Evolutionary conservation across 1,140 invertebrate genomes (phyloP), one percentile per base, ranked within the genome.

Genomic region (Reticulitermes speratus): DNA sequence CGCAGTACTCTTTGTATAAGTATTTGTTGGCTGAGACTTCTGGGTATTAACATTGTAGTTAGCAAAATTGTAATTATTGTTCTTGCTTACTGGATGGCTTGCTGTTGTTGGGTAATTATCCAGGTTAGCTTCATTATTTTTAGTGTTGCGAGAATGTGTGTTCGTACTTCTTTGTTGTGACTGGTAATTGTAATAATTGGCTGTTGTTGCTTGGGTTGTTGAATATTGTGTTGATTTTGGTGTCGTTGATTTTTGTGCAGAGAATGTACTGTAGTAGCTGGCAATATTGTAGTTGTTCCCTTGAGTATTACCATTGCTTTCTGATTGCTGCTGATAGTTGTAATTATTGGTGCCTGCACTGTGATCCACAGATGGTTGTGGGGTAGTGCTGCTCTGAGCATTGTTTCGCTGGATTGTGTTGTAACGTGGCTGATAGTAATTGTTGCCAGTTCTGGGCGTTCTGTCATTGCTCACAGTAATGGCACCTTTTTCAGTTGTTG

Each of bases 391-490:
- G 85, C 45, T 38, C 16, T 44, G 25, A 25, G 85, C 75, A 84
- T 89, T 88, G 30, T 87, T 87, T 84, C 89, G 89, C 65, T 89
- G 88, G 48, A 89, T 88, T 21, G 84, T 86, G 83, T 89, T 90
- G 38, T 89, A 86, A 45, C 89, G 89, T 19, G 87, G 87, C 21
- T 86, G 16, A 87, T 87, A 32, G 86, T 84, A 25, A 30, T 87
- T 88, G 32, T 89, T 90, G 55, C 89, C 88, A 45, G 89, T 89
- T 23, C 89, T 89, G 25, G 52, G 59, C 86, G 88, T 89, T 85
- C 89, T 89, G 84, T 88, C 87, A 89, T 89, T 87, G 89, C 59
- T 85, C 84, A 38, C 83, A 87, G 88, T 89, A 85, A 88, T 89
- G 84, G 88, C 87, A 88, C 90, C 87, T 89, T 65, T 85, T 85